Base-by-base conservation (phyloP, 2,888 invertebrate species). In the Myopa tessellatipennis region DNA sequence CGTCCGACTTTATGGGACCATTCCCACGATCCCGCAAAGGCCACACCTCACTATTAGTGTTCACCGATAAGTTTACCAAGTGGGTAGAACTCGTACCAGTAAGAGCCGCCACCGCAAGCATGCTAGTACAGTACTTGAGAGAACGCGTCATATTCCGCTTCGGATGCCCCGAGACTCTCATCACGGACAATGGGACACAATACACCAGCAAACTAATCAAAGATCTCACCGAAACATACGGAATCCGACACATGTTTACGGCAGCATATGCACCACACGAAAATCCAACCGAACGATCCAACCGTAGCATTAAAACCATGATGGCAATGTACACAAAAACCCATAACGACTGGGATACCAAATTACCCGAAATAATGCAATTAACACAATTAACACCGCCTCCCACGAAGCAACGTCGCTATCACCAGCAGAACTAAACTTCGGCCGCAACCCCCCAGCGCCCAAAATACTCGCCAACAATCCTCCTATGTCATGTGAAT, bases 141-240 rank as follows among this genome's bases (percentile, higher is more conserved):
- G 70, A 70, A 55, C 26, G 70, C n/a, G 26, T 70, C 2, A 70
- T 70, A 4, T 70, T 34, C 50, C 70, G 55, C 6, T 52, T 55
- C 14, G 70, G 70, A 26, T 70, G 70, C 38, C 52, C 55, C 3
- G 36, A 70, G 18, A 26, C 34, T 50, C 14, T 70, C 18, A 70
- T 70, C 12, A 55, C 52, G 3, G 70, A 70, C 55, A 40, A 4
- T n/a, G n/a, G n/a, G 40, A 38, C 38, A 16, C 34, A 10, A 7
- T 52, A 55, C 18, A 70, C 55, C n/a, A 68, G 68, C 38, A 7
- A 4, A 16, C 40, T 45, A 8, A 45, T 68, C 6, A 40, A 70
- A 52, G 4, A 70, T 4, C 36, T 70, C 8, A 12, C 36, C 14
- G 14, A 26, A 12, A n/a, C 52, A 10, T 55, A 34, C 26, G 55